These are phyloP conservation scores for Tribolium freemani DNA, from an alignment of 2,888 invertebrate genomes.

Conservation along the genomic window DNA sequence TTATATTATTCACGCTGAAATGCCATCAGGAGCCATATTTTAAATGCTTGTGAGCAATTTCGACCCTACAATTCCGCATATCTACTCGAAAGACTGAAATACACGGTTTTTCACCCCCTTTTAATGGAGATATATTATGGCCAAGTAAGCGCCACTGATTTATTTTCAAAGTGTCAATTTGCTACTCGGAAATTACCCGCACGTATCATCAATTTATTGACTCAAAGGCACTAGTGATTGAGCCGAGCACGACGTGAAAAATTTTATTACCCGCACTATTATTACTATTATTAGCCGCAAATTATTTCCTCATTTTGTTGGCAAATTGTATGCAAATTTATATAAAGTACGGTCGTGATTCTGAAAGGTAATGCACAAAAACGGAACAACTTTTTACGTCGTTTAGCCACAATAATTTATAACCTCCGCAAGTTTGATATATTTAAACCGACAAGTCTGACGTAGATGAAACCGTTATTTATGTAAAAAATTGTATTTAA, in stretches of 20 bases:
- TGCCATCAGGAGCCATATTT: slow-evolving; percentile 38
- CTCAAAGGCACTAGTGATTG: not conserved
- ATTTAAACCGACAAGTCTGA: not conserved
- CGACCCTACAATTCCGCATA: slow-evolving; percentile 39
- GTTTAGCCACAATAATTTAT: not conserved
- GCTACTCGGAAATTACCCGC: slow-evolving; percentile 8
- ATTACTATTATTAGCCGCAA: not conserved
- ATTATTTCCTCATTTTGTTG: not conserved
- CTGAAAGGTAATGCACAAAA: not conserved
- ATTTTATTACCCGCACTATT: not conserved
- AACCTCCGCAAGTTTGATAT: not conserved
- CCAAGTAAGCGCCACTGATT: slow-evolving; percentile 29
- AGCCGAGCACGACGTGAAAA: not conserved
- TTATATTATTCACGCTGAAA: slow-evolving; percentile 41
- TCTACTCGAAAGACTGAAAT: slow-evolving; percentile 30
- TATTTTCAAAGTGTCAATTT: slow-evolving; percentile 26
- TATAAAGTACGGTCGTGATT: not conserved
- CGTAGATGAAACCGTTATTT: not conserved
- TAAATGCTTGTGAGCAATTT: slow-evolving; percentile 41
- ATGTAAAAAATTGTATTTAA: not conserved
- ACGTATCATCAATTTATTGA: slow-evolving; percentile 6
- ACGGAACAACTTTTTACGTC: not conserved
- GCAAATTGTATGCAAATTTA: not conserved
- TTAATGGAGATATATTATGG: slow-evolving; percentile 38
- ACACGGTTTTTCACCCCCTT: slow-evolving; percentile 28